Evolutionary conservation across 1,140 invertebrate genomes (phyloP).

Genomic region (Drosophila bipectinata): DNA sequence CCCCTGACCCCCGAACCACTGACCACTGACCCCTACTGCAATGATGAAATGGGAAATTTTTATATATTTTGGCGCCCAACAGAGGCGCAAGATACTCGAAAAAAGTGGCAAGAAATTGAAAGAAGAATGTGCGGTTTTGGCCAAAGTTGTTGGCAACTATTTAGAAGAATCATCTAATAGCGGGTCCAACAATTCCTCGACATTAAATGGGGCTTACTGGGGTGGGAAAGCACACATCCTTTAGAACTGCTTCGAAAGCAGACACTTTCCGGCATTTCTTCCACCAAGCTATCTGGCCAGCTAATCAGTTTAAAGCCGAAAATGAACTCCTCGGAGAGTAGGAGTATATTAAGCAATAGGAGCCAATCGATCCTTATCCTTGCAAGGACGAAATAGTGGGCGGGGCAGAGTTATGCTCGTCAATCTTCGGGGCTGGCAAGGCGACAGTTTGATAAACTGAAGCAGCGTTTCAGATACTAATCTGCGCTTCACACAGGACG

Average conservation of each 20-base stretch:
- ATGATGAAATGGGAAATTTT: conserved; percentile 74
- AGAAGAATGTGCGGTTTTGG: conserved; percentile 8
- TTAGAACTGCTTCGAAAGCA: not conserved
- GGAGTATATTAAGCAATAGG: too few species aligned
- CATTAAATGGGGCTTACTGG: conserved; percentile 14
- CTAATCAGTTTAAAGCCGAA: conserved; percentile 36
- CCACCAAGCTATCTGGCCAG: not conserved
- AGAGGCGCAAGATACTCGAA: conserved; percentile 40
- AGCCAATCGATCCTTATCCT: too few species aligned
- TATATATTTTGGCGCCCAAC: conserved; percentile 48
- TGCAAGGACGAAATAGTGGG: not conserved
- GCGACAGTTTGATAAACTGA: conserved; percentile 80
- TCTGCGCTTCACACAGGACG: conserved; percentile 60
- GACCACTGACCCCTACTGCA: not conserved
- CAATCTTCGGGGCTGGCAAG: conserved; percentile 62
- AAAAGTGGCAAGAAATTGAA: conserved; percentile 22
- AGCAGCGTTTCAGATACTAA: conserved; percentile 71
- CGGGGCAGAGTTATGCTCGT: conserved; percentile 55
- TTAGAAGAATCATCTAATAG: conserved; percentile 58
- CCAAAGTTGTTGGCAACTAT: conserved; percentile 57
- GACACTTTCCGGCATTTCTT: not conserved
- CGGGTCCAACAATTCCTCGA: conserved; percentile 9
- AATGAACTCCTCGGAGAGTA: too few species aligned
- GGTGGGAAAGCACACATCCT: not conserved
- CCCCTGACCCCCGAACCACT: too few species aligned